Percentiles rank a stretch among this genome's conserved stretches.
Evolutionary conservation across 1,140 invertebrate genomes (phyloP).

Genomic region (Panagrolaimus sp.): DNA sequence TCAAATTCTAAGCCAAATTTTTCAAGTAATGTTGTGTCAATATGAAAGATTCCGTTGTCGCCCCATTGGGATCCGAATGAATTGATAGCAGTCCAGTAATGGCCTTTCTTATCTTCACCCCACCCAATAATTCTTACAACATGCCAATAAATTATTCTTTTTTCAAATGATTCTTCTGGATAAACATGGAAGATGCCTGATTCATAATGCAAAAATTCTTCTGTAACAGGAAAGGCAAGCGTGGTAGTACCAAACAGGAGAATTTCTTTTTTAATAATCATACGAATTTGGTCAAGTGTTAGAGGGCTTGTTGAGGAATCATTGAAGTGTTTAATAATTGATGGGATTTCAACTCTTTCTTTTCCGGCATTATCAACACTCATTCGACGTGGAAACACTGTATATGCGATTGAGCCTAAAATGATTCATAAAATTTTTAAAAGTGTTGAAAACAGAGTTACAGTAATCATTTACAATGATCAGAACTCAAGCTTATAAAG

Average conservation of each 20-base stretch:
- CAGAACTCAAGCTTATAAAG: too few species aligned
- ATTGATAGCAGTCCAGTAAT: conserved; percentile 54
- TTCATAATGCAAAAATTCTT: conserved; percentile 57
- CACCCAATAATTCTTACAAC: conserved; percentile 57
- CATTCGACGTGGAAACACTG: conserved; percentile 54
- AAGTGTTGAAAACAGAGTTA: too few species aligned
- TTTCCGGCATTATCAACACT: conserved; percentile 50
- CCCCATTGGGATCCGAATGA: conserved; percentile 55
- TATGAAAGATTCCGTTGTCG: conserved; percentile 56
- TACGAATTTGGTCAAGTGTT: conserved; percentile 21
- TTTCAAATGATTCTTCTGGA: conserved; percentile 46
- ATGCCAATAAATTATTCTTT: conserved; percentile 57
- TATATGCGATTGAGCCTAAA: conserved; percentile 47
- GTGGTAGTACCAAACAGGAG: conserved; percentile 54
- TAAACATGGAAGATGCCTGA: conserved; percentile 51
- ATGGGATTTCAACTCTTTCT: conserved; percentile 39
- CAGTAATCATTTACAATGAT: too few species aligned
- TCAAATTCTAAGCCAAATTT: conserved; percentile 54
- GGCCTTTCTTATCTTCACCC: conserved; percentile 50
- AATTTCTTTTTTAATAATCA: conserved; percentile 54
- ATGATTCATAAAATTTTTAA: too few species aligned
- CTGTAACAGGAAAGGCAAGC: conserved; percentile 56
- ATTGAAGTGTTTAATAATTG: conserved; percentile 51
- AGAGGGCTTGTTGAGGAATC: conserved; percentile 30
- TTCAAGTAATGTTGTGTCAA: conserved; percentile 51